Conservation (phyloP, 37 sponge, comb jelly and placozoan species). For the Oscarella lobularis region DNA sequence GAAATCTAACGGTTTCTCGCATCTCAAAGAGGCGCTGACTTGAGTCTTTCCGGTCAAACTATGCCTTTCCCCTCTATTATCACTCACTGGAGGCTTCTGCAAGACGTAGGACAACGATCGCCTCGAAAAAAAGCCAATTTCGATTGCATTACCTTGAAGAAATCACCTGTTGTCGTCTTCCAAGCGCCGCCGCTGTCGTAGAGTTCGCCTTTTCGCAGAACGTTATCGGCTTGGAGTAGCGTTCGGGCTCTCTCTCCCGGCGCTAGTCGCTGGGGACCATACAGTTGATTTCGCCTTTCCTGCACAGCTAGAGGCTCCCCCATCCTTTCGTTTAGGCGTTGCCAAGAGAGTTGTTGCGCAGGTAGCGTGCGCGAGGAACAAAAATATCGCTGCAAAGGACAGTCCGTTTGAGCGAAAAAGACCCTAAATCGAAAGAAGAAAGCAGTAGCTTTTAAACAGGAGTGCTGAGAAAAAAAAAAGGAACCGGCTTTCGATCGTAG, state of each 20-base stretch:
- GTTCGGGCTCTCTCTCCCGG: background rate
- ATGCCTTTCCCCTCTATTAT: no score
- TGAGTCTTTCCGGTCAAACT: no score
- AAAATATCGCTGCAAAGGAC: background rate
- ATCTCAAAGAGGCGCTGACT: no score
- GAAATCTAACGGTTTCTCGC: no score
- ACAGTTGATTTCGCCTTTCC: background rate
- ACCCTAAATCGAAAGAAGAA: background rate
- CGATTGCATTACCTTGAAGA: background rate
- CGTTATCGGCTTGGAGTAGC: background rate
- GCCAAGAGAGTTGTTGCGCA: background rate
- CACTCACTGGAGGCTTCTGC: no score
- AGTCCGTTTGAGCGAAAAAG: background rate
- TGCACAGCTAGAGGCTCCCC: background rate
- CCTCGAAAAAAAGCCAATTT: no score
- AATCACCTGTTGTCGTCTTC: background rate
- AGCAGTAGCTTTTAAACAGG: background rate
- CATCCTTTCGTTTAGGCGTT: background rate
- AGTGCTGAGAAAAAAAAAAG: constrained; percentile 65
- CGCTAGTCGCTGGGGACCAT: background rate
- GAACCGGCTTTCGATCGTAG: no score
- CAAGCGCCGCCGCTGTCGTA: background rate
- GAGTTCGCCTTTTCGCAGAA: background rate
- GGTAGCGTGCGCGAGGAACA: background rate
- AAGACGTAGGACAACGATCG: no score